These are phyloP conservation scores for Ectropis grisescens DNA, from an alignment of 1,140 invertebrate genomes.

Conservation along the genomic window DNA sequence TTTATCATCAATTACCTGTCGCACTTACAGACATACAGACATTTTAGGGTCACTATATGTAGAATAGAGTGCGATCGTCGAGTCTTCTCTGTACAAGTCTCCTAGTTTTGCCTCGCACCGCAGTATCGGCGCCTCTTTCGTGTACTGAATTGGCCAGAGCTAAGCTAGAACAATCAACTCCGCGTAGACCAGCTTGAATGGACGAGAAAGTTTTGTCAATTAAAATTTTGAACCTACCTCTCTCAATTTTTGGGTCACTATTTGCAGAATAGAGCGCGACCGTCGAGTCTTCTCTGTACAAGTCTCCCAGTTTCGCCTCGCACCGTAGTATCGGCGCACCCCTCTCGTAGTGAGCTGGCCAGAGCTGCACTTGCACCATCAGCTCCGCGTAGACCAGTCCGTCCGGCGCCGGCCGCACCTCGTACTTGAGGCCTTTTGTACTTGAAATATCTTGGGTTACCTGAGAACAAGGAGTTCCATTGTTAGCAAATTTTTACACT, in stretches of 20 bases:
- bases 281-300: conserved; percentile 49
- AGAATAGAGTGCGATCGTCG: conserved; percentile 45
- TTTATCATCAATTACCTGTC: no score
- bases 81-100: no score
- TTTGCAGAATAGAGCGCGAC: conserved; percentile 53
- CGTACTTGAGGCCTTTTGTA: no score
- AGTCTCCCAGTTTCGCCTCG: conserved; percentile 42
- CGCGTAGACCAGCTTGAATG: no score
- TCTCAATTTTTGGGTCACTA: conserved; percentile 58
- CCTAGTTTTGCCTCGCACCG: conserved; percentile 49
- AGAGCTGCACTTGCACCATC: conserved; percentile 47
- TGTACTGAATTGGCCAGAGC: conserved; percentile 54
- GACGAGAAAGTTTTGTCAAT: no score
- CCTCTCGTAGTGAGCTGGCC: conserved; percentile 55
- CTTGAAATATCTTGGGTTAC: conserved; percentile 38
- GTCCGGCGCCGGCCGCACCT: conserved; percentile 35
- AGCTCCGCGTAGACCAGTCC: conserved; percentile 42
- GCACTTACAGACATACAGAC: no score
- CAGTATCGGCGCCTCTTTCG: conserved; percentile 49
- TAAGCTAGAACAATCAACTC: conserved; percentile 47
- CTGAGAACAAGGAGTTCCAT: conserved; percentile 28
- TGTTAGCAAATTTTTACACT: no score
- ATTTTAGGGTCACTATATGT: conserved; percentile 59
- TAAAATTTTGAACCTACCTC: conserved; percentile 40
- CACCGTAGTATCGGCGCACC: conserved; percentile 57